Evolutionary conservation across 64 coral and sea anemone species (phyloP).

Genomic region (Acropora tenuis): DNA sequence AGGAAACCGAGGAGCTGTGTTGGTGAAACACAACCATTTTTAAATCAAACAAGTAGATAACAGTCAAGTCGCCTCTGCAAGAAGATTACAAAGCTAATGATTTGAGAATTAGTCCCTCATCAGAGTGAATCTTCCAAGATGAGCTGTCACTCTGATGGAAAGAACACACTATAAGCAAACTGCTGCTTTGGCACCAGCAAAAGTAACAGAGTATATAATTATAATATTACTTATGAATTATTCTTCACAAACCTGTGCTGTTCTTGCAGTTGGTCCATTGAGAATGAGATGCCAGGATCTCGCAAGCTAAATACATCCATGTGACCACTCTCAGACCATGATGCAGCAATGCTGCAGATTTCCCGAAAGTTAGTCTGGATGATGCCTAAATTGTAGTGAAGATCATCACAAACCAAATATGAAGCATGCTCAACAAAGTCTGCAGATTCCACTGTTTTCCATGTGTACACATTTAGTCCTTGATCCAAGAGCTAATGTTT

Average conservation of each 20-base stretch:
- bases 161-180: too few species aligned
- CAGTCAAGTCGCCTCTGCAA: too few species aligned
- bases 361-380: conserved; percentile 94
- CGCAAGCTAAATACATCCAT: conserved; percentile 88
- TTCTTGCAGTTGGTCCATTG: conserved; percentile 80
- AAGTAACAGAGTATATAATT: too few species aligned
- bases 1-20: too few species aligned
- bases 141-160: too few species aligned
- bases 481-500: conserved; percentile 28
- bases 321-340: conserved; percentile 78
- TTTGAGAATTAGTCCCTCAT: too few species aligned
- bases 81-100: too few species aligned
- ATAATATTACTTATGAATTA: too few species aligned
- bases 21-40: too few species aligned
- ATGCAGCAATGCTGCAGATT: conserved; percentile 76
- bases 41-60: too few species aligned
- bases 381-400: conserved; percentile 86
- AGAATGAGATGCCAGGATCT: conserved; percentile 58
- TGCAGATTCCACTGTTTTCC: conserved; percentile 94
- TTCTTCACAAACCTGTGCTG: conserved; percentile 62
- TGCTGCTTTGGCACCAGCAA: too few species aligned
- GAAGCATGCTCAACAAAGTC: conserved; percentile 97
- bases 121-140: too few species aligned
- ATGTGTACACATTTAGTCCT: conserved; percentile 85
- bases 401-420: conserved; percentile 94